A percentile compares a stretch with the other conserved stretches of the same genome.
phyloP scores from a whole-genome alignment of 2,888 invertebrate genomes.

The Morpho deidamia region DNA sequence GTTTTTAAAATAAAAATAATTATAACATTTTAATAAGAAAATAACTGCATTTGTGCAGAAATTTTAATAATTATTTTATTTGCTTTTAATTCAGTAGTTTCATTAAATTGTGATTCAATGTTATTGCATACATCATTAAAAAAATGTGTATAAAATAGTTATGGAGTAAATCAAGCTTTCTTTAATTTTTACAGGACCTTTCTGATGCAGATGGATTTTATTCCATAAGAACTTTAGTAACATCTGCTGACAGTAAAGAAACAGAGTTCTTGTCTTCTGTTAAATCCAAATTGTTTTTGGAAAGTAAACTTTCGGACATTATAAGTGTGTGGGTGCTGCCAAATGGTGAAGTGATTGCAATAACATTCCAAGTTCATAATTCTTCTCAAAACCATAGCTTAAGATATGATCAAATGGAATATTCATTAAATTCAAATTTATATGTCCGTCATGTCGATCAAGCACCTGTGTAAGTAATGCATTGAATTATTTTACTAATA shows the following conservation, averaged over 20 bases:
- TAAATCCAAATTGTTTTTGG: conserved; percentile 87
- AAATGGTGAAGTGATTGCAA: conserved; percentile 86
- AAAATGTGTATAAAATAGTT: too few species aligned
- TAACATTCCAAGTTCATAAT: conserved; percentile 75
- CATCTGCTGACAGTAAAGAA: conserved; percentile 82
- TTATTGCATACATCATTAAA: too few species aligned
- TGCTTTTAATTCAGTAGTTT: too few species aligned
- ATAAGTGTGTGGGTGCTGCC: conserved; percentile 89
- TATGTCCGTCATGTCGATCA: conserved; percentile 88
- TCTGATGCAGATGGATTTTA: conserved; percentile 86
- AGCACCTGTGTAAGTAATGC: conserved; percentile 82
- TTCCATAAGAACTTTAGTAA: conserved; percentile 83
- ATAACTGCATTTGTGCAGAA: too few species aligned
- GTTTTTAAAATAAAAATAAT: too few species aligned
- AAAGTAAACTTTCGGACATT: conserved; percentile 86
- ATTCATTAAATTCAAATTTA: conserved; percentile 85
- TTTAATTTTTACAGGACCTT: conserved; percentile 36
- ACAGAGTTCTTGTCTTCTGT: conserved; percentile 86
- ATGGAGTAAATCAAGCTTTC: too few species aligned
- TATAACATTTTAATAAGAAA: too few species aligned
- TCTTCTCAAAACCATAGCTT: conserved; percentile 34
- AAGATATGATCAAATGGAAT: conserved; percentile 30
- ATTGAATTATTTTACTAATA: neutral
- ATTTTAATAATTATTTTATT: too few species aligned
- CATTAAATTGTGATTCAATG: too few species aligned